Evolutionary conservation across 2,113 vertebrate genomes (phyloP).

Genomic region (Elaphurus davidianus): DNA sequence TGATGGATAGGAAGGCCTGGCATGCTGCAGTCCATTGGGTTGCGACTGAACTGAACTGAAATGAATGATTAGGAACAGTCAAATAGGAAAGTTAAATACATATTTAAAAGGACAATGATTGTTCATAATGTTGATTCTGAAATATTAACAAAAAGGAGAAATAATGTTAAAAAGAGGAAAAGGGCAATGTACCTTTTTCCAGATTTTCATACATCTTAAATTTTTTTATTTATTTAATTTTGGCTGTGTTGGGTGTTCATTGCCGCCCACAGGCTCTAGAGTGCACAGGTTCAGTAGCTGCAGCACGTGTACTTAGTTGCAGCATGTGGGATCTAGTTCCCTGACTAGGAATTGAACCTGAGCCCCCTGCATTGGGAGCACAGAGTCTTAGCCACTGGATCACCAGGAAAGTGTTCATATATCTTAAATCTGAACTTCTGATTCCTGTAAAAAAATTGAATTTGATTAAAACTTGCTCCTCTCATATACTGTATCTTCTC

Average conservation of each 20-base stretch:
- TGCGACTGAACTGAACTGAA: not conserved
- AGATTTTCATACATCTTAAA: not conserved
- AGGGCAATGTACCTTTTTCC: not conserved
- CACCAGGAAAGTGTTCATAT: not conserved
- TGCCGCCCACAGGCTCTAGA: rapidly evolving
- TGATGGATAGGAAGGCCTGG: not conserved
- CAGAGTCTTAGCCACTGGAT: not conserved
- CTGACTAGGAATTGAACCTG: not conserved
- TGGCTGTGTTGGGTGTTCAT: not conserved
- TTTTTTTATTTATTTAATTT: not conserved
- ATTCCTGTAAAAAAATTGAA: not conserved
- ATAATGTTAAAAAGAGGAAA: not conserved
- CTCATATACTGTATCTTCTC: not conserved
- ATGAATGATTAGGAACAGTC: not conserved
- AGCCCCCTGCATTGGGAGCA: not conserved
- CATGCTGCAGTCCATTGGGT: not conserved
- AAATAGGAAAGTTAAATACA: not conserved
- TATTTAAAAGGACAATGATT: not conserved
- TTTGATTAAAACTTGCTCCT: not conserved
- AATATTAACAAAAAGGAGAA: constrained; percentile 14
- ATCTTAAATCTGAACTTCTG: not conserved
- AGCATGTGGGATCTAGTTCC: not conserved
- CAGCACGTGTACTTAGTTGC: not conserved
- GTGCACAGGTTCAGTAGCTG: not conserved
- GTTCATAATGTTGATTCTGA: not conserved